These are phyloP conservation scores for Sitta europaea DNA, from an alignment of 2,113 vertebrate genomes.

Conservation along the genomic window DNA sequence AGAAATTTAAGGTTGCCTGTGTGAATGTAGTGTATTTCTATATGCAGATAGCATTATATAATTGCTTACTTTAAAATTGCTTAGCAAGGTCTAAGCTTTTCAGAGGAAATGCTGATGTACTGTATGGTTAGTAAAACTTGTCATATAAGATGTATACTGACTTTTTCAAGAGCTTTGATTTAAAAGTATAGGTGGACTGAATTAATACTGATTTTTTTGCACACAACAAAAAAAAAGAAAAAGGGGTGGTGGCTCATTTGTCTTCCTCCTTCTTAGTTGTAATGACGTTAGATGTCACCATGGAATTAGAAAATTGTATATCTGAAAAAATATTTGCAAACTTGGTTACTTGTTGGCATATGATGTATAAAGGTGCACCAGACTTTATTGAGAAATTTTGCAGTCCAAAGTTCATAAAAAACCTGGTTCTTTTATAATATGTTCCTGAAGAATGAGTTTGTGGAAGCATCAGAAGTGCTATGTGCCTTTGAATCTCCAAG, in stretches of 20 bases:
- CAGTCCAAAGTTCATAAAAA: not conserved
- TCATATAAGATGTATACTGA: slow-evolving; percentile 1
- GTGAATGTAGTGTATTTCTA: slow-evolving; percentile 56
- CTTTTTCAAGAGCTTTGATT: not conserved
- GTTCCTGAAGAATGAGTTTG: not conserved
- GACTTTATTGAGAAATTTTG: not conserved
- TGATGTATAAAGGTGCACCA: not conserved
- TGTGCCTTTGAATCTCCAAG: not conserved
- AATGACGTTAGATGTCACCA: not conserved
- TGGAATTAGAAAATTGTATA: not conserved
- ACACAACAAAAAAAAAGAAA: not conserved
- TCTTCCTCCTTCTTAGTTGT: not conserved
- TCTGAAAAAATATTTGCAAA: not conserved
- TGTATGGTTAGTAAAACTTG: slow-evolving; percentile 68
- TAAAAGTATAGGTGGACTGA: not conserved
- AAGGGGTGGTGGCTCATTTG: not conserved
- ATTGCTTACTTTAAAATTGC: slow-evolving; percentile 47
- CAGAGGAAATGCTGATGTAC: slow-evolving; percentile 57
- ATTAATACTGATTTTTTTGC: not conserved
- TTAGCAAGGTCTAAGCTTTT: slow-evolving; percentile 63
- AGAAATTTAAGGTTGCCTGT: slow-evolving; percentile 35
- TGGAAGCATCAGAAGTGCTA: not conserved
- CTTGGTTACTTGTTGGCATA: not conserved
- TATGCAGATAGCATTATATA: slow-evolving; percentile 34
- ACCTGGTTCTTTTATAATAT: not conserved